Percentiles rank a stretch among this genome's conserved stretches.
phyloP scores from a whole-genome alignment of 2,113 vertebrate species.

The Diglossa brunneiventris region DNA sequence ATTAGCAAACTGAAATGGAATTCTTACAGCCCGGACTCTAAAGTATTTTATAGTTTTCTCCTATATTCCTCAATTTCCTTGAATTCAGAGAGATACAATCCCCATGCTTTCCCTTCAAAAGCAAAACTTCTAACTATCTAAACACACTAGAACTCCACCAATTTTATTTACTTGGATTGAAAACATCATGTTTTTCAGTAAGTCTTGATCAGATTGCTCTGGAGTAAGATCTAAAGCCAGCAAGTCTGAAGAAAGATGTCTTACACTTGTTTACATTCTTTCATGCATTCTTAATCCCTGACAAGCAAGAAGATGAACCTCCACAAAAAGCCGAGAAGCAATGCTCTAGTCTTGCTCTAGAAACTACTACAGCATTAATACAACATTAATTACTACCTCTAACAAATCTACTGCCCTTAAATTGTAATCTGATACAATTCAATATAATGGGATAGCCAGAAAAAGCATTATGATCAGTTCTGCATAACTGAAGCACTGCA shows the following conservation, averaged over 20 bases:
- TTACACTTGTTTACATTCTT: not conserved
- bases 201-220: not conserved
- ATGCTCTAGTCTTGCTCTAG: not conserved
- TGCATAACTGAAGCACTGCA: not conserved
- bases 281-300: not conserved
- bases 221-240: not conserved
- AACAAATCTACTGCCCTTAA: not conserved
- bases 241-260: not conserved
- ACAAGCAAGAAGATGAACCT: not conserved
- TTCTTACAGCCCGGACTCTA: not conserved
- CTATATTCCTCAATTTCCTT: not conserved
- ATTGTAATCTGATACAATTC: not conserved
- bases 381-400: not conserved
- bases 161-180: not conserved
- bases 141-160: not conserved
- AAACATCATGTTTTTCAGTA: not conserved
- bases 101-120: not conserved
- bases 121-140: not conserved
- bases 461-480: not conserved
- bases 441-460: not conserved
- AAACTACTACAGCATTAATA: not conserved
- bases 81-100: not conserved
- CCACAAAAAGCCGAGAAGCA: not conserved
- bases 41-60: not conserved
- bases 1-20: not conserved